A percentile compares a stretch with the other conserved stretches of the same genome.
Evolutionary conservation across 2,113 vertebrate species (phyloP).

Genomic region (Protomyctophum bolini): DNA sequence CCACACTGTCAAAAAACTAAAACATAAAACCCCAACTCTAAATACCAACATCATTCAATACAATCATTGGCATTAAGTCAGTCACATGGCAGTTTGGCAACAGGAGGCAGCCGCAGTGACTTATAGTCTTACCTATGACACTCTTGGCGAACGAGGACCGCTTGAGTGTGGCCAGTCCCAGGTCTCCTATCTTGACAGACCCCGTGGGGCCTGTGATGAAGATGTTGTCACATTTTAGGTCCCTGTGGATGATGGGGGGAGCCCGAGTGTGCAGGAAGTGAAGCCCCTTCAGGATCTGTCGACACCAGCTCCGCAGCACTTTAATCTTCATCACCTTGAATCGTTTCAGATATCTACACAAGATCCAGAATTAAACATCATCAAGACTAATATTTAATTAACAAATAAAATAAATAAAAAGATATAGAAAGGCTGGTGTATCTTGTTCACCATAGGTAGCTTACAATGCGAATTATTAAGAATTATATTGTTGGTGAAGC

Average conservation of each 20-base stretch:
- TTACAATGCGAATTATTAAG: too few species aligned
- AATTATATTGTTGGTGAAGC: too few species aligned
- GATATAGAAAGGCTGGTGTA: too few species aligned
- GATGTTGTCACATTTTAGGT: conserved; percentile 98
- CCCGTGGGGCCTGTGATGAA: conserved; percentile 98
- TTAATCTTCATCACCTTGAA: conserved; percentile 99
- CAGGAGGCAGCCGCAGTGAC: conserved; percentile 40
- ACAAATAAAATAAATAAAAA: too few species aligned
- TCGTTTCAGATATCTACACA: conserved; percentile 90
- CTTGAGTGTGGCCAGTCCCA: conserved; percentile 95
- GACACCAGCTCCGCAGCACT: conserved; percentile 96
- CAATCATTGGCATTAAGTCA: conserved; percentile 27
- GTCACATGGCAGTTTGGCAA: conserved; percentile 23
- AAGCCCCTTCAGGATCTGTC: conserved; percentile 96
- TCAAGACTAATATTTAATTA: too few species aligned
- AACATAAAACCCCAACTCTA: conserved; percentile 55
- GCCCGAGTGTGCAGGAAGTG: conserved; percentile 96
- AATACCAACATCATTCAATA: conserved; percentile 39
- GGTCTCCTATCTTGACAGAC: conserved; percentile 97
- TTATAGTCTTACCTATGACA: conserved; percentile 91
- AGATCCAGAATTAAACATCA: neutral
- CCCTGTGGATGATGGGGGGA: conserved; percentile 96
- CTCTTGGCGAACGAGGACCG: conserved; percentile 98
- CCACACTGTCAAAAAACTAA: conserved; percentile 67
- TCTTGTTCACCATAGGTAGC: too few species aligned